Evolutionary conservation across 2,797 vertebrate genomes (phyloP).

Genomic region (Scolopax rusticola): DNA sequence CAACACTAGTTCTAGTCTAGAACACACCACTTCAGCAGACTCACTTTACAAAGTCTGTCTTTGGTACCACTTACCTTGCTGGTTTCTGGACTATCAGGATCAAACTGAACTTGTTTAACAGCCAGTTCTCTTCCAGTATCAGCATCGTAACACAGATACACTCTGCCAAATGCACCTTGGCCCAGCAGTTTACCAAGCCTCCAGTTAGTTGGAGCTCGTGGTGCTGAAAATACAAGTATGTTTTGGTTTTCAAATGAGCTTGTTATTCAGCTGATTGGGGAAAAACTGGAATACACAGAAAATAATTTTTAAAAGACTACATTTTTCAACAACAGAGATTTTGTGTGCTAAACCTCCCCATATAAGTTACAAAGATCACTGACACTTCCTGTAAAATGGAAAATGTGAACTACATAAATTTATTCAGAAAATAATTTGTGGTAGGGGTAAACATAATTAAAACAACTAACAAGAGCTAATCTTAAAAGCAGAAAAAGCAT

Average conservation of each 20-base stretch:
- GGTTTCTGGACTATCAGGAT: constrained; percentile 96
- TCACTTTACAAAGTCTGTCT: neutral
- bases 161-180: constrained; percentile 96
- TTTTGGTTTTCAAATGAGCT: constrained; percentile 52
- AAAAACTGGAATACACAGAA: constrained; percentile 59
- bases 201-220: constrained; percentile 98
- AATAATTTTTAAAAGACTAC: neutral
- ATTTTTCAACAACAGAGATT: neutral
- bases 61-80: constrained; percentile 88
- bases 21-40: neutral
- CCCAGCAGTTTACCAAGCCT: constrained; percentile 95
- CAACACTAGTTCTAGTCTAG: neutral
- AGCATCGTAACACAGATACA: constrained; percentile 96
- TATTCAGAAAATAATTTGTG: neutral
- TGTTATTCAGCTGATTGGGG: constrained; percentile 1
- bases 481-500: neutral
- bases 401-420: neutral
- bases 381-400: neutral
- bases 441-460: neutral
- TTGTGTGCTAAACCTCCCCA: neutral
- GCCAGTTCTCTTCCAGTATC: constrained; percentile 96
- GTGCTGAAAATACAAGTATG: constrained; percentile 85
- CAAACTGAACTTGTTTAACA: constrained; percentile 98
- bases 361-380: neutral
- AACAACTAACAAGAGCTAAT: neutral